A percentile compares a stretch with the other conserved stretches of the same genome.
Conservation (phyloP, 2,797 vertebrate species). For the Taenioides sp. region DNA sequence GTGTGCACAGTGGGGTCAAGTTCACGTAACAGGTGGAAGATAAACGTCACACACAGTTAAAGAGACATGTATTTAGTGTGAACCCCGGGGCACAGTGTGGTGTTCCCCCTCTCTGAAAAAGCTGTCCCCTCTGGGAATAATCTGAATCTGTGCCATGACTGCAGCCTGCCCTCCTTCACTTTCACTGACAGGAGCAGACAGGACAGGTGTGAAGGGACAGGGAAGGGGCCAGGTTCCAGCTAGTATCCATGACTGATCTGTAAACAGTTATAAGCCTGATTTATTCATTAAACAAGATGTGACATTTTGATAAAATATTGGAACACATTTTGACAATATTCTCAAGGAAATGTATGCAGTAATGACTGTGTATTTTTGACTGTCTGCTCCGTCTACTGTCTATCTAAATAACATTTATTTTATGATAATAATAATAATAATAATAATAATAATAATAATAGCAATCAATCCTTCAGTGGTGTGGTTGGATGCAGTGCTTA, state of each 20-base stretch:
- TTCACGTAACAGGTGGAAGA: conserved; percentile 55
- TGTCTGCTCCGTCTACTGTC: background rate
- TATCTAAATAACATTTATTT: background rate
- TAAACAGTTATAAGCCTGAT: background rate
- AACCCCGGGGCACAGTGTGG: conserved; percentile 40
- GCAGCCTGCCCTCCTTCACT: conserved; percentile 55
- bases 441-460: conserved; percentile 2
- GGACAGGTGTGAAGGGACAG: conserved; percentile 56
- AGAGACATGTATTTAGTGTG: conserved; percentile 52
- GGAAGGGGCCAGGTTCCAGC: conserved; percentile 4
- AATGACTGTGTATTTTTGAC: background rate
- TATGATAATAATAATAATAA: background rate
- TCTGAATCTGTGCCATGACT: conserved; percentile 49
- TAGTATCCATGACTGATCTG: background rate
- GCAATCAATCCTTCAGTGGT: background rate
- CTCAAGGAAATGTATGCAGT: background rate
- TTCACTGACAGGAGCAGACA: conserved; percentile 59
- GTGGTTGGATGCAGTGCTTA: background rate
- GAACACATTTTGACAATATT: background rate
- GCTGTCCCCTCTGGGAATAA: conserved; percentile 49
- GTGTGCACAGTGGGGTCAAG: conserved; percentile 34
- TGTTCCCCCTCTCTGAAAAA: conserved; percentile 49
- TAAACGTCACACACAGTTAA: conserved; percentile 23
- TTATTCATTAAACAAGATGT: background rate
- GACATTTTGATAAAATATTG: background rate